Evolutionary conservation across 2,888 invertebrate genomes (phyloP), one percentile per base, ranked within the genome.

Genomic region (Ptychoptera albimana): DNA sequence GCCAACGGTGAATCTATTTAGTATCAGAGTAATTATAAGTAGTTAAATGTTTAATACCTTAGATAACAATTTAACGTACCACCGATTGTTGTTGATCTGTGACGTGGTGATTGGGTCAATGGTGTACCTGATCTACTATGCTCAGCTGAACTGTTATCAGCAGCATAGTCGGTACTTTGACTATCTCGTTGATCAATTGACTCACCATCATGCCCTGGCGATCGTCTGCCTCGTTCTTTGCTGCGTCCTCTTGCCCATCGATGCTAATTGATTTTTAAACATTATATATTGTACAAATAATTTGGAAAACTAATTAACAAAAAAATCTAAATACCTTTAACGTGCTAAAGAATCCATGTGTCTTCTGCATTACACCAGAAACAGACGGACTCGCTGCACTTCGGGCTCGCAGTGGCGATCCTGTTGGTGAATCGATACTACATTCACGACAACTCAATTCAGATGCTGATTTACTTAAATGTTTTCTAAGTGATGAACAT

Each of bases 321-420:
- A n/a, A n/a, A n/a, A n/a, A n/a, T 23, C 3, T 23, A 23, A 5
- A 60, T 63, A 78, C 79, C 69, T 82, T 83, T 43, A 87, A 67
- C 54, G 83, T 83, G 50, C 78, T 78, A 60, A 87, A 84, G 66
- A 87, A 86, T 51, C 82, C 82, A 57, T 84, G 83, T 0, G 86
- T 85, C 55, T 81, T 76, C 60, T 85, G 84, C 43, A 85, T 78
- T 40, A 85, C 83, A 30, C 63, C 60, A 35, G 79, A 77, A 43
- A 82, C 78, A 23, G 79, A 79, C 35, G 78, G 70, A 47, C 55
- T 71, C 56, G 60, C 64, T 46, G 67, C 65, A 51, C 64, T 61
- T 49, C 63, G 64, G 52, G 59, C 59, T 45, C 69, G 67, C 49
- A 69, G 70, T 42, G 71, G 71, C 16, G 73, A 73, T 30, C 70